phyloP scores from a whole-genome alignment of 2,113 vertebrate species.

The Otis tarda region DNA sequence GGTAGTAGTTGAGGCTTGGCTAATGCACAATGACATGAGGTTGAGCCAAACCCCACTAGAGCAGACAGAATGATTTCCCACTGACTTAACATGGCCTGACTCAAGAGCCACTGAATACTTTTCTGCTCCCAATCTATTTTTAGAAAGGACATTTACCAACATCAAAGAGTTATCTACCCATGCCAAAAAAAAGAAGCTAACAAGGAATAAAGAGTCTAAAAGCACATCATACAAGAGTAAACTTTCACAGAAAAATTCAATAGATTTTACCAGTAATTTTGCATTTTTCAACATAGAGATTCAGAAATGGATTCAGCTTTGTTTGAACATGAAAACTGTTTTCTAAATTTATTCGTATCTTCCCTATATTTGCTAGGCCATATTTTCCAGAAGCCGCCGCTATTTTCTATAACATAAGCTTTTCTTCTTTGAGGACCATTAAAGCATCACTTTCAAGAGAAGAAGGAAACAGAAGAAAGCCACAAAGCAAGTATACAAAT shows the following conservation, averaged over 20 bases:
- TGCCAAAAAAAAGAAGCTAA: not conserved
- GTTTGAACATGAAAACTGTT: not conserved
- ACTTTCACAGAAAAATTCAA: not conserved
- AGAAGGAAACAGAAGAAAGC: not conserved
- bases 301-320: not conserved
- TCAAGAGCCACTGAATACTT: slow-evolving; percentile 8
- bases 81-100: slow-evolving; percentile 7
- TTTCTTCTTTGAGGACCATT: not conserved
- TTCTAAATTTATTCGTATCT: not conserved
- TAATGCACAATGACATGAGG: not conserved
- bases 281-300: not conserved
- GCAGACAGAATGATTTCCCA: slow-evolving; percentile 42
- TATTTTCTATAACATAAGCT: not conserved
- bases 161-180: not conserved
- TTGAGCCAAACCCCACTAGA: not conserved
- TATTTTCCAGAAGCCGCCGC: not conserved
- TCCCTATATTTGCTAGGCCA: not conserved
- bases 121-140: slow-evolving; percentile 16
- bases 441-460: not conserved
- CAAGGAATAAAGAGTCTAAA: not conserved
- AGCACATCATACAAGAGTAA: not conserved
- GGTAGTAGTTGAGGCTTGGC: slow-evolving; percentile 19
- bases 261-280: not conserved
- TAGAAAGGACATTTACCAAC: slow-evolving; percentile 10
- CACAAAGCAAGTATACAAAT: not conserved